Evolutionary conservation across 1,140 invertebrate species (phyloP).

Genomic region (Drosophila takahashii): DNA sequence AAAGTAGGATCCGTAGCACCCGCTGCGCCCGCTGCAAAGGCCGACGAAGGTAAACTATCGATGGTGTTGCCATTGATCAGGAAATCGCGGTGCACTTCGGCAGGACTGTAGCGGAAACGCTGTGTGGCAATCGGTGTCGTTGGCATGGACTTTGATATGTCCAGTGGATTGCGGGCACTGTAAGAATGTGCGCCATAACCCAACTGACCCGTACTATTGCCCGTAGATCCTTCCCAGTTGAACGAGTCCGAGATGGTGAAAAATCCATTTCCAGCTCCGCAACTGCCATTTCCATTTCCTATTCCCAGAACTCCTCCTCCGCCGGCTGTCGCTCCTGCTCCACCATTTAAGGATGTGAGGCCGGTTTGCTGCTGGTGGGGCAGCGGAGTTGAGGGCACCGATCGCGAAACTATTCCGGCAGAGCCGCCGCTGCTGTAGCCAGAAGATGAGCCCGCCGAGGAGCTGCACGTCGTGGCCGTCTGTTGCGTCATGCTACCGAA

Average conservation of each 20-base stretch:
- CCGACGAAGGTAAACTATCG: conserved; percentile 66
- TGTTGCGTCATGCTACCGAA: conserved; percentile 67
- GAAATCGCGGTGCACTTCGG: conserved; percentile 85
- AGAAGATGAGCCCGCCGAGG: conserved; percentile 74
- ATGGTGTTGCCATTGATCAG: conserved; percentile 87
- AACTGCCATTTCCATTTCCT: conserved; percentile 23
- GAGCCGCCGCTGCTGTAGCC: conserved; percentile 76
- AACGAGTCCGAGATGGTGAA: conserved; percentile 69
- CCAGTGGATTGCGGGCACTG: conserved; percentile 54
- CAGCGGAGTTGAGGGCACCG: conserved; percentile 88
- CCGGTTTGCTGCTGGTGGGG: conserved; percentile 82
- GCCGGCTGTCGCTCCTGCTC: neutral
- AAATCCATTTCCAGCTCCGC: conserved; percentile 55
- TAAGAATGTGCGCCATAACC: conserved; percentile 28
- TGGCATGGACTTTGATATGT: conserved; percentile 88
- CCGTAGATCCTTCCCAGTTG: conserved; percentile 60
- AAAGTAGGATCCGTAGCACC: conserved; percentile 36
- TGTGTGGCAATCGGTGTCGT: conserved; percentile 86
- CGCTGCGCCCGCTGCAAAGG: conserved; percentile 45
- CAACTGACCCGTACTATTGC: conserved; percentile 13
- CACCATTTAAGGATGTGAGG: conserved; percentile 32
- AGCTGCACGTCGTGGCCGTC: conserved; percentile 73
- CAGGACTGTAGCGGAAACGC: conserved; percentile 87
- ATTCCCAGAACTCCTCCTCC: neutral
- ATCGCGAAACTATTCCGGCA: conserved; percentile 85